A percentile compares a stretch with the other conserved stretches of the same genome.
These are phyloP conservation scores for Hypomecis punctinalis DNA, from an alignment of 2,888 invertebrate genomes.

Conservation along the genomic window DNA sequence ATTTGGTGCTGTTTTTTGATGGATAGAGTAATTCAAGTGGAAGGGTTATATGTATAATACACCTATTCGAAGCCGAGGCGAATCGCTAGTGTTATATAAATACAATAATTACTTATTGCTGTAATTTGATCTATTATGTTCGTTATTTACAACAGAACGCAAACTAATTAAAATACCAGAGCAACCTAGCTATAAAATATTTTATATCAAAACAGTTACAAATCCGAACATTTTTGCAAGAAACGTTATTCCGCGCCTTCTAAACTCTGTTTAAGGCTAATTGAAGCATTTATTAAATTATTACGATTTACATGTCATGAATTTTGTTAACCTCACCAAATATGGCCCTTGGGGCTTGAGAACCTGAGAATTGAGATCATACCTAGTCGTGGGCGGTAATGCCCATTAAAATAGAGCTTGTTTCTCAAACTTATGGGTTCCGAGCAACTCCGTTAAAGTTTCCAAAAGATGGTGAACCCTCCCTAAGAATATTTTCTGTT, in stretches of 20 bases:
- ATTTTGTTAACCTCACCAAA: constrained; percentile 33
- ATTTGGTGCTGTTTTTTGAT: too few species aligned
- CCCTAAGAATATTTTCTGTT: too few species aligned
- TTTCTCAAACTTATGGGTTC: too few species aligned
- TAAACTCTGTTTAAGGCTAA: constrained; percentile 14
- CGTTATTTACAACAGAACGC: not conserved
- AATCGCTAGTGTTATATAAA: too few species aligned
- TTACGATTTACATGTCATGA: constrained; percentile 27
- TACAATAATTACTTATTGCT: too few species aligned
- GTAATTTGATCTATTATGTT: too few species aligned
- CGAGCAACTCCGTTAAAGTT: too few species aligned
- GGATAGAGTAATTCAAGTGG: too few species aligned
- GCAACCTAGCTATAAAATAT: constrained; percentile 1
- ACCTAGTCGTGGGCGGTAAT: constrained; percentile 41
- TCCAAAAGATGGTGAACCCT: too few species aligned
- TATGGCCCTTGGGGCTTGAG: constrained; percentile 33
- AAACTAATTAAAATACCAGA: constrained; percentile 1
- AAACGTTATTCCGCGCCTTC: not conserved
- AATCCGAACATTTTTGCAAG: constrained; percentile 2
- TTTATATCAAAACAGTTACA: constrained; percentile 5
- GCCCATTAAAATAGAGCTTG: constrained; percentile 29
- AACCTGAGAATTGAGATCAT: constrained; percentile 30
- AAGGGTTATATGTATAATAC: too few species aligned
- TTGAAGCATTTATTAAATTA: constrained; percentile 20
- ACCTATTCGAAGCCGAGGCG: too few species aligned